phyloP scores from a whole-genome alignment of 1,140 invertebrate genomes.

The Drosophila saltans region DNA sequence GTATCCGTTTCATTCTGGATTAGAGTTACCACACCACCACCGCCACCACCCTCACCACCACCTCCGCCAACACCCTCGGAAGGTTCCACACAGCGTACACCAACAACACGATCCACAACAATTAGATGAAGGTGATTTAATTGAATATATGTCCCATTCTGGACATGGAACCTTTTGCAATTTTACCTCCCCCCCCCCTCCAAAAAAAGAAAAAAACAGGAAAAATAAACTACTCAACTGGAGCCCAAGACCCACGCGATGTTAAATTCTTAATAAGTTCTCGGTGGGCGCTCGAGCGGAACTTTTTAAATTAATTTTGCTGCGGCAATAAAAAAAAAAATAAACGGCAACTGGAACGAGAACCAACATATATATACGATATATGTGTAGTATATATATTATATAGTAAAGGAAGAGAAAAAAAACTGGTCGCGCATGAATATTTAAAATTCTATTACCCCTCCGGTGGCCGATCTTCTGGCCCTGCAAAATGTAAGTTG shows the following conservation, averaged over 20 bases:
- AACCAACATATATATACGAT: neutral
- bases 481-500: neutral
- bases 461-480: slow-evolving; percentile 6
- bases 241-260: slow-evolving; percentile 48
- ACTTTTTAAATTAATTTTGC: slow-evolving; percentile 30
- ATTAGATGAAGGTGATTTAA: neutral
- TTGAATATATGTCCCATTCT: neutral
- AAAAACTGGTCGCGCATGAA: slow-evolving; percentile 43
- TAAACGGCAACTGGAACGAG: neutral
- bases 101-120: neutral
- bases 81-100: neutral
- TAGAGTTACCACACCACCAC: neutral
- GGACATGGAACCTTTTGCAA: neutral
- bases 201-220: neutral
- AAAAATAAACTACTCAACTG: slow-evolving; percentile 1
- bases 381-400: neutral
- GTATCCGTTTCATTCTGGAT: neutral
- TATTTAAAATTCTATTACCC: slow-evolving; percentile 58
- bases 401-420: neutral
- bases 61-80: neutral
- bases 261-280: slow-evolving; percentile 54
- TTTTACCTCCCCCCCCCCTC: no score
- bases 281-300: slow-evolving; percentile 13
- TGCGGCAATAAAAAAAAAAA: neutral
- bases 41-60: neutral